Percentiles rank a stretch among this genome's conserved stretches.
phyloP scores from a whole-genome alignment of 2,888 invertebrate genomes.

The Mamestra brassicae region DNA sequence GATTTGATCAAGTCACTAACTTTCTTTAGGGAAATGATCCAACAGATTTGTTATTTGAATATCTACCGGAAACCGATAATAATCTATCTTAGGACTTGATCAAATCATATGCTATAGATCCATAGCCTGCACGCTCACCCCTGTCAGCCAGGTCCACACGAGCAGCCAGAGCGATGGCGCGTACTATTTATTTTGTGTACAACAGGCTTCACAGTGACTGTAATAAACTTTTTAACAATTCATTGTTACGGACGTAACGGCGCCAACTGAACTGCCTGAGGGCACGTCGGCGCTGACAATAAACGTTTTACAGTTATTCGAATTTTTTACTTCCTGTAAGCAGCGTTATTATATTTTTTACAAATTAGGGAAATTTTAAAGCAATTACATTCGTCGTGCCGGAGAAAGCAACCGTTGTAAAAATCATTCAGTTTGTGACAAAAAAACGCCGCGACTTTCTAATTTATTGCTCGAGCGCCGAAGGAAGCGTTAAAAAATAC shows the following conservation, averaged over 20 bases:
- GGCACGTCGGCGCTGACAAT: constrained; percentile 14
- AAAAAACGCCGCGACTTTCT: constrained; percentile 78
- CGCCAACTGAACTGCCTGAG: not conserved
- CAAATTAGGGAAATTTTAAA: constrained; percentile 69
- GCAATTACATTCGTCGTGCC: constrained; percentile 71
- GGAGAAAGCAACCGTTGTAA: constrained; percentile 80
- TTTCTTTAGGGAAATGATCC: too few relatives aligned
- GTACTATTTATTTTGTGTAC: not conserved
- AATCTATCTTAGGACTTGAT: too few relatives aligned
- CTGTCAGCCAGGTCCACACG: not conserved
- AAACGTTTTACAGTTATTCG: constrained; percentile 27
- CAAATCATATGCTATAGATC: too few relatives aligned
- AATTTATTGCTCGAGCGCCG: constrained; percentile 79
- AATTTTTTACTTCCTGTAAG: constrained; percentile 29
- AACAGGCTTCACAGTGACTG: not conserved
- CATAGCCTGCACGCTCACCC: not conserved
- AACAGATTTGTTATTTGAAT: too few relatives aligned
- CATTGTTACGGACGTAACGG: not conserved
- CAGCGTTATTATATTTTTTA: constrained; percentile 42
- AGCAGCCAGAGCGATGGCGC: not conserved
- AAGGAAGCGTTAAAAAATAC: constrained; percentile 74
- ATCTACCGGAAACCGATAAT: too few relatives aligned
- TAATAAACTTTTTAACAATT: constrained; percentile 7
- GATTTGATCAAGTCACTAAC: too few relatives aligned
- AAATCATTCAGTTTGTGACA: constrained; percentile 69